Evolutionary conservation across 1,140 invertebrate genomes (phyloP).

Genomic region (Globodera ellingtonae): DNA sequence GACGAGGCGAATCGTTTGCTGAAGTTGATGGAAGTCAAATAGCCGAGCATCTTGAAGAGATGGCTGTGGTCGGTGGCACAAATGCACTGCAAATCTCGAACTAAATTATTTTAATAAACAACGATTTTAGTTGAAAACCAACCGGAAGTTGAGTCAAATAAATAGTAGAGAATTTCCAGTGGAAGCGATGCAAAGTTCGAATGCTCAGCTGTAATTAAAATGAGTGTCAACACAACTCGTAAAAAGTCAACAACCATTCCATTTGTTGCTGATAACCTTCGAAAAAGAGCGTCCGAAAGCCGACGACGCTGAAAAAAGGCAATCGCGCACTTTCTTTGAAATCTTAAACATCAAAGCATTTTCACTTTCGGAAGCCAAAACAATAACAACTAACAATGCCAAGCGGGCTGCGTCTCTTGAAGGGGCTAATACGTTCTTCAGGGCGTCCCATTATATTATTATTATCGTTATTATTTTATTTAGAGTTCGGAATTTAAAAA

Average conservation of each 20-base stretch:
- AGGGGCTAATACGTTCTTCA: slow-evolving; percentile 1
- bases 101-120: background rate
- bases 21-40: slow-evolving; percentile 16
- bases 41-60: slow-evolving; percentile 4
- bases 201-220: background rate
- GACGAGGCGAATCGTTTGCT: slow-evolving; percentile 10
- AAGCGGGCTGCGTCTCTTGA: slow-evolving; percentile 13
- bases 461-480: background rate
- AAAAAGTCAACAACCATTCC: background rate
- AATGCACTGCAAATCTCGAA: slow-evolving; percentile 5
- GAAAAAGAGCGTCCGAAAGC: slow-evolving; percentile 7
- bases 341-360: background rate
- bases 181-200: slow-evolving; percentile 16
- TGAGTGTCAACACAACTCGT: no score
- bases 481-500: no score
- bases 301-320: background rate
- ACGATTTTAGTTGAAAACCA: background rate
- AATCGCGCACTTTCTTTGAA: slow-evolving; percentile 8
- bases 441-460: slow-evolving; percentile 2
- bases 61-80: slow-evolving; percentile 1
- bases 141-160: slow-evolving; percentile 20
- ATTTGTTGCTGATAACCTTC: background rate
- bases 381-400: background rate
- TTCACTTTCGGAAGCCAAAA: background rate
- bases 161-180: slow-evolving; percentile 21